Evolutionary conservation across 1,140 invertebrate species (phyloP).

Genomic region (Brachionus sp.): DNA sequence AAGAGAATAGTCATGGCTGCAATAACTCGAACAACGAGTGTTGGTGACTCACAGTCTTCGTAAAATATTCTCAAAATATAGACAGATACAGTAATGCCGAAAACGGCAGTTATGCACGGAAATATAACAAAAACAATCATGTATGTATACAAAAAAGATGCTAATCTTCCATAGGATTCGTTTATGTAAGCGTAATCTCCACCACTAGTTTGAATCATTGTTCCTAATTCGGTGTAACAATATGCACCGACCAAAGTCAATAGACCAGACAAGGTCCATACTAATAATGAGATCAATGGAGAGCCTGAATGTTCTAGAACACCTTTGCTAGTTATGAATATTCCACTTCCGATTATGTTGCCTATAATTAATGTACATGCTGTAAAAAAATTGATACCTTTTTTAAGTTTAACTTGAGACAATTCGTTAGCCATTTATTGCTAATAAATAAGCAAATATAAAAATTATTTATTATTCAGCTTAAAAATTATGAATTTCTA

Average conservation of each 20-base stretch:
- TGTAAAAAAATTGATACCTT: slow-evolving; percentile 45
- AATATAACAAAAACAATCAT: slow-evolving; percentile 33
- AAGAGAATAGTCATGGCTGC: not conserved
- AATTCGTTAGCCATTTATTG: not conserved
- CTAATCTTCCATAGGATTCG: slow-evolving; percentile 31
- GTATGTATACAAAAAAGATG: slow-evolving; percentile 41
- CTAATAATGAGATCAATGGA: not conserved
- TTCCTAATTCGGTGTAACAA: slow-evolving; percentile 72
- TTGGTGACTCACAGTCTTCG: slow-evolving; percentile 1
- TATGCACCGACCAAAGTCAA: slow-evolving; percentile 54
- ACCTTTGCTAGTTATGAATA: slow-evolving; percentile 58
- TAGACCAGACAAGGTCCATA: slow-evolving; percentile 25
- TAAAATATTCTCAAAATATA: slow-evolving; percentile 31
- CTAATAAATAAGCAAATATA: not conserved
- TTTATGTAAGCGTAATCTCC: slow-evolving; percentile 47
- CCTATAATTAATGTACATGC: slow-evolving; percentile 56
- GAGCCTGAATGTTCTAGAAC: slow-evolving; percentile 22
- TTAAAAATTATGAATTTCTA: not conserved
- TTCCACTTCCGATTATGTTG: slow-evolving; percentile 60
- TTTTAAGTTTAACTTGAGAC: slow-evolving; percentile 3
- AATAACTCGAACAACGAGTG: not conserved
- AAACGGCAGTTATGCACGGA: slow-evolving; percentile 21
- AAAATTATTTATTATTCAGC: not conserved
- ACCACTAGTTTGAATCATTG: slow-evolving; percentile 47
- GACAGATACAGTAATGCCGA: slow-evolving; percentile 13